Evolutionary conservation across 37 sponge, comb jelly and placozoan genomes (phyloP), one percentile per base, ranked within the genome.

Genomic region (Theonella swinhoei): DNA sequence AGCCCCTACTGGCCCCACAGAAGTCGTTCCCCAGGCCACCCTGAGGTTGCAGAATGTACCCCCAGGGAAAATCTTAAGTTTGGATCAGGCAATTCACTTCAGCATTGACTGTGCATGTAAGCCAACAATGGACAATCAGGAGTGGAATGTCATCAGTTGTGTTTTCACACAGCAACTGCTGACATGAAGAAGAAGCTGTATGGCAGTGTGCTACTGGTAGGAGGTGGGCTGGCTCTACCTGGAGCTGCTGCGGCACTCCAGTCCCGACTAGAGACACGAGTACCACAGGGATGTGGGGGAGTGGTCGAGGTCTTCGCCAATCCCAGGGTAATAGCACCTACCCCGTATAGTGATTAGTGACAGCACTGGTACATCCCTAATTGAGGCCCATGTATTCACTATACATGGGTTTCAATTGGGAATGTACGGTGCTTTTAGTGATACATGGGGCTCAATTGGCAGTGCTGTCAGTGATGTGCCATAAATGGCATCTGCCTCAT

Each of bases 171-270:
- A 95, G 96, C 84, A 34, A 83, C 91, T 24, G 29, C 47, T 35
- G 96, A 97, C 42, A 82, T 94, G 88, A 97, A 89, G 79, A 76
- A 89, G 78, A 91, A 92, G 72, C 59, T 94, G 67, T 92, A 92
- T 67, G 81, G 85, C 33, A 84, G 88, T 78, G 74, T 97, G 20
- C 79, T 97, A 34, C 60, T 97, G 39, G 82, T 94, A 24, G 97
- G 97, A 39, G 95, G 92, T 61, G 95, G 97, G 0, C 70, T 92
- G 24, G 54, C 87, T 32, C 89, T 94, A 42, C 80, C 83, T 9
- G 85, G 88, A 38, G 90, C 80, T 17, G 84, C 90, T 1, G 54
- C 42, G 34, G 73, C 89, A 43, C 85, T 97, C 11, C 92, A 91
- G 62, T 62, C 83, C 1, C 58, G 88, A 20, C 69, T 97, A 30